Conservation (phyloP, 2,797 vertebrate genomes). For the Etheostoma perlongum region DNA sequence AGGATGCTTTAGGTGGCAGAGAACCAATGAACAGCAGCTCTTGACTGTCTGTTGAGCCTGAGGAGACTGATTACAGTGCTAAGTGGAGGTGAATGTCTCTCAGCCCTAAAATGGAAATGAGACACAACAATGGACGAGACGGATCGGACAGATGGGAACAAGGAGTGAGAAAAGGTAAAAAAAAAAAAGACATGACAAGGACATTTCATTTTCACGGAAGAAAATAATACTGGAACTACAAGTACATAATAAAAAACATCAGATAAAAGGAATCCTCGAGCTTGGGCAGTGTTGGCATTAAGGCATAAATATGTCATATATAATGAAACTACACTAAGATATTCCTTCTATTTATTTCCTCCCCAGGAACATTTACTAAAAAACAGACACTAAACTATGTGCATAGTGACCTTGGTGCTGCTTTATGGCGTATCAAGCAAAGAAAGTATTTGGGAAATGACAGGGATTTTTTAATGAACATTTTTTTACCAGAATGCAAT, state of each 20-base stretch:
- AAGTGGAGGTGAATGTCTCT: slow-evolving; percentile 53
- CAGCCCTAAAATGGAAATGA: slow-evolving; percentile 50
- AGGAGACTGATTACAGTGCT: slow-evolving; percentile 55
- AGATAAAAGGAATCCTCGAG: slow-evolving; percentile 6
- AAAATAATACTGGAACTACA: slow-evolving; percentile 15
- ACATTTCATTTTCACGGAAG: slow-evolving; percentile 1
- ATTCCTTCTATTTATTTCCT: slow-evolving; percentile 41
- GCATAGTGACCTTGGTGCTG: slow-evolving; percentile 51
- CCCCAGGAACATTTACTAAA: slow-evolving; percentile 1
- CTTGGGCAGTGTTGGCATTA: background rate
- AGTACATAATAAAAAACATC: background rate
- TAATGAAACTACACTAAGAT: slow-evolving; percentile 3
- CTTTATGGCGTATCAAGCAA: slow-evolving; percentile 13
- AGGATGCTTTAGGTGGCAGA: slow-evolving; percentile 1
- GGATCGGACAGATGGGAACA: background rate
- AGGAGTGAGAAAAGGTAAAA: background rate
- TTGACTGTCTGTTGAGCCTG: slow-evolving; percentile 18
- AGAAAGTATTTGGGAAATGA: slow-evolving; percentile 45
- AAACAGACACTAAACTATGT: background rate
- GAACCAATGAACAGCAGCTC: slow-evolving; percentile 38
- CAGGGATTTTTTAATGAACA: slow-evolving; percentile 42
- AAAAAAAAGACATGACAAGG: background rate
- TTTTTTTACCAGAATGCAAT: slow-evolving; percentile 53
- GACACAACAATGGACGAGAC: slow-evolving; percentile 14
- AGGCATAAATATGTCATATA: background rate